Conservation (phyloP, 1,140 invertebrate genomes). For the Danaus plexippus region DNA sequence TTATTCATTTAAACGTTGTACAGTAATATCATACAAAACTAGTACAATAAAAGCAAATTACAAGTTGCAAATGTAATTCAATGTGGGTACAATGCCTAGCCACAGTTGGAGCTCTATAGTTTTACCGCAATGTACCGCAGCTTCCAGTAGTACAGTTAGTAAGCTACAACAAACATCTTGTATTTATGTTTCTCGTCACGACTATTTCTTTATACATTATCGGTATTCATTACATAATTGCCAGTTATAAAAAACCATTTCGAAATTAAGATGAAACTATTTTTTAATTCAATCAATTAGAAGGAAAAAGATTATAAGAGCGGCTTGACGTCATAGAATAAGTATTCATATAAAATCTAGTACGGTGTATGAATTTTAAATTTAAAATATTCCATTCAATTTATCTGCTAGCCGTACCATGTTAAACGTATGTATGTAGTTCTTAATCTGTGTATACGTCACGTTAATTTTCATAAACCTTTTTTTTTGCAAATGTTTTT, state of each 20-base stretch:
- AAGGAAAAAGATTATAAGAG: too few species aligned
- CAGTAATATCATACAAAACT: constrained; percentile 9
- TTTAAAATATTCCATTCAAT: background rate
- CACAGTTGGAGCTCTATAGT: constrained; percentile 13
- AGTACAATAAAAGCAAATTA: constrained; percentile 18
- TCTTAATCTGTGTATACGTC: constrained; percentile 8
- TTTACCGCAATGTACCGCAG: constrained; percentile 13
- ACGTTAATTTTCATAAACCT: constrained; percentile 12
- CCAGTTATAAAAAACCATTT: too few species aligned
- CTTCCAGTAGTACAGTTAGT: constrained; percentile 5
- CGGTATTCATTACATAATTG: too few species aligned
- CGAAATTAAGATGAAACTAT: too few species aligned
- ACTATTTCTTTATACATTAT: too few species aligned
- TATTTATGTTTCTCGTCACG: too few species aligned
- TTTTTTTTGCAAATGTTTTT: constrained; percentile 9
- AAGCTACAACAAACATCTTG: constrained; percentile 1
- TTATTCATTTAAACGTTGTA: constrained; percentile 11
- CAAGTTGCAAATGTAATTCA: constrained; percentile 19
- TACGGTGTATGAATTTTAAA: too few species aligned
- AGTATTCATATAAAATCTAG: too few species aligned
- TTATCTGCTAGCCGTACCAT: background rate
- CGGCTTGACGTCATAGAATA: too few species aligned
- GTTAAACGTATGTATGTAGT: constrained; percentile 5
- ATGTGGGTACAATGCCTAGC: constrained; percentile 12
- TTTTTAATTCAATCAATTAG: too few species aligned